Base-by-base conservation (phyloP, 2,113 vertebrate species). In the Phaethon lepturus region DNA sequence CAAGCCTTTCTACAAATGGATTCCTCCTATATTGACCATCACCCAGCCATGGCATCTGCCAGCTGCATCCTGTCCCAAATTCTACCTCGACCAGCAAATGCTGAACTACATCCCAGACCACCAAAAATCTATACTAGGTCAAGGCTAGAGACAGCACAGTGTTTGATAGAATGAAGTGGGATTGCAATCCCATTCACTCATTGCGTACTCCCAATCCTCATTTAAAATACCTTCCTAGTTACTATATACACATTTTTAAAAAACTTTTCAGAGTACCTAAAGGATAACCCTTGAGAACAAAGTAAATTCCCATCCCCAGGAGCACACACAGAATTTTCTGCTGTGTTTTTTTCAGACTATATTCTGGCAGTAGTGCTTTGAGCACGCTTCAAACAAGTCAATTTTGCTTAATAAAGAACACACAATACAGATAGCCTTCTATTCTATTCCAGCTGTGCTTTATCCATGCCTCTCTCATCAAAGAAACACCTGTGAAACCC, bases 291-390 rank as follows among this genome's bases (percentile, higher is more conserved):
- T 35, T 44, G 49, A 53, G 44, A 81, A 77, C 5, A 86, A 64
- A 85, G 31, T 9, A 91, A 53, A 8, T 55, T 38, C 9, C 17
- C 38, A 55, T 19, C 13, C 23, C 38, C 14, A 52, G 47, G 25
- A 62, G 11, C 17, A 31, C 7, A 14, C 0, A 10, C 5, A 40
- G 38, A 42, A 45, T 42, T 69, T 79, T 72, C 62, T 52, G 26
- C 44, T 2, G 2, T 53, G 16, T 7, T 66, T 28, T 87, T 81
- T 73, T 82, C 4, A 55, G 63, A 42, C 45, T 42, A 1, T 10
- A 13, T 14, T 1, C 6, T 3, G 8, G 78, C 38, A 90, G 55
- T 0, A 31, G 23, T 2, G 4, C 29, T 66, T 42, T 1, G 2
- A 80, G 31, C 2, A 1, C 4, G 4, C 50, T 22, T 60, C 42